phyloP scores from a whole-genome alignment of 2,797 vertebrate genomes.

The Pangasius sanitwongsei region DNA sequence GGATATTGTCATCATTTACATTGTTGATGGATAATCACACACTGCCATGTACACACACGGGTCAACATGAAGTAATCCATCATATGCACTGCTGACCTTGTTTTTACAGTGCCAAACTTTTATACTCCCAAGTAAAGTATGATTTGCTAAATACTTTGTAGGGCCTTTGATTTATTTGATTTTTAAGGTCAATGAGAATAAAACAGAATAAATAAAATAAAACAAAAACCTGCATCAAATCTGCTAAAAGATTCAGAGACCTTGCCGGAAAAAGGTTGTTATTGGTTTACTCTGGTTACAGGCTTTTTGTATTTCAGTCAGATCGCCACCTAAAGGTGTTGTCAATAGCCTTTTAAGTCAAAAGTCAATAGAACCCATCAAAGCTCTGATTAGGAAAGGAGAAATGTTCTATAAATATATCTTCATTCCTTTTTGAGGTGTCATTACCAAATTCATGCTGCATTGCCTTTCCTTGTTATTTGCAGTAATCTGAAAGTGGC shows the following conservation, averaged over 20 bases:
- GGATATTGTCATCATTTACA: neutral
- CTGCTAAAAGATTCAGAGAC: slow-evolving; percentile 11
- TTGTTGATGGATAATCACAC: neutral
- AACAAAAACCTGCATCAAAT: neutral
- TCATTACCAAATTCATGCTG: slow-evolving; percentile 2
- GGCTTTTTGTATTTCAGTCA: slow-evolving; percentile 2
- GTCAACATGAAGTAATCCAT: neutral
- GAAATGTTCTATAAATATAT: slow-evolving; percentile 25
- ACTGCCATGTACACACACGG: neutral
- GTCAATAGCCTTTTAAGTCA: slow-evolving; percentile 39
- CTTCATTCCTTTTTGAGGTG: neutral
- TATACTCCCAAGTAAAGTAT: neutral
- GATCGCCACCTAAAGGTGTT: slow-evolving; percentile 12
- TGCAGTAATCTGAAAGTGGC: neutral
- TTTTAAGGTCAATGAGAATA: neutral
- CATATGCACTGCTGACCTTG: neutral
- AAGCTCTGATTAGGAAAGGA: neutral
- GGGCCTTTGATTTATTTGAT: neutral
- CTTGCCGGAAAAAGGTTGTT: neutral
- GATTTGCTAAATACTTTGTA: neutral
- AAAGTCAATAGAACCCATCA: slow-evolving; percentile 27
- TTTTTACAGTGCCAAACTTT: neutral
- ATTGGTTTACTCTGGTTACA: slow-evolving; percentile 22
- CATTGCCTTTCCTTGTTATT: neutral
- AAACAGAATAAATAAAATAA: neutral